Conservation (phyloP, 2,888 invertebrate species). For the Epinotia ramella region DNA sequence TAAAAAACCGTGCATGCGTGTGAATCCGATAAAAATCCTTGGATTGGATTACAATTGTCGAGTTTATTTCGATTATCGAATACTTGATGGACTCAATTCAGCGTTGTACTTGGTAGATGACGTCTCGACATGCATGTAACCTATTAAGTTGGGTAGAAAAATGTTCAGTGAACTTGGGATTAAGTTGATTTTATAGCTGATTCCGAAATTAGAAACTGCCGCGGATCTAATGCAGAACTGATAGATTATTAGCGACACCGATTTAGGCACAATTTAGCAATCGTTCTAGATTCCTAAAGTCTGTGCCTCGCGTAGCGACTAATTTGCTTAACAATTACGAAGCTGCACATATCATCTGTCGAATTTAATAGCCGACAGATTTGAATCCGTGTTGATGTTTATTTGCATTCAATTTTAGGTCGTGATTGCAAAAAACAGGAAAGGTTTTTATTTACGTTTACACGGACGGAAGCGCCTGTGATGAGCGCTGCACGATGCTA, state of each 20-base stretch:
- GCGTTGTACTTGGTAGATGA: neutral
- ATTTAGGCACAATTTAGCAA: conserved; percentile 33
- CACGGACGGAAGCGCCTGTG: conserved; percentile 70
- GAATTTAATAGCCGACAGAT: conserved; percentile 12
- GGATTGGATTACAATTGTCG: conserved; percentile 31
- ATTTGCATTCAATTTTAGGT: conserved; percentile 59
- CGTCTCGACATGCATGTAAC: neutral
- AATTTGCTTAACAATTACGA: conserved; percentile 22
- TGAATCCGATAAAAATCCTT: conserved; percentile 32
- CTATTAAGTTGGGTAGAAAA: conserved; percentile 4
- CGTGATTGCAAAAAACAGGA: conserved; percentile 62
- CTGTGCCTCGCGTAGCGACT: conserved; percentile 8
- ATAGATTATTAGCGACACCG: conserved; percentile 30
- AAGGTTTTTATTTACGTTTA: conserved; percentile 60
- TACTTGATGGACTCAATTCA: conserved; percentile 7
- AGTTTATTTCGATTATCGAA: conserved; percentile 18
- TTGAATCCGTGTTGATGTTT: conserved; percentile 35
- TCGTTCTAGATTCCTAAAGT: conserved; percentile 31
- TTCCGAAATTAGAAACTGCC: conserved; percentile 29
- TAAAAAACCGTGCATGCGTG: conserved; percentile 34
- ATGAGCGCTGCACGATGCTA: conserved; percentile 64
- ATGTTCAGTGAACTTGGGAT: conserved; percentile 4
- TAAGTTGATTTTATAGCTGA: neutral
- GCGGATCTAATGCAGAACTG: conserved; percentile 19
- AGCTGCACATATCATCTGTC: conserved; percentile 21